Conservation (phyloP, 2,797 vertebrate genomes). For the Pachyuromys duprasi region DNA sequence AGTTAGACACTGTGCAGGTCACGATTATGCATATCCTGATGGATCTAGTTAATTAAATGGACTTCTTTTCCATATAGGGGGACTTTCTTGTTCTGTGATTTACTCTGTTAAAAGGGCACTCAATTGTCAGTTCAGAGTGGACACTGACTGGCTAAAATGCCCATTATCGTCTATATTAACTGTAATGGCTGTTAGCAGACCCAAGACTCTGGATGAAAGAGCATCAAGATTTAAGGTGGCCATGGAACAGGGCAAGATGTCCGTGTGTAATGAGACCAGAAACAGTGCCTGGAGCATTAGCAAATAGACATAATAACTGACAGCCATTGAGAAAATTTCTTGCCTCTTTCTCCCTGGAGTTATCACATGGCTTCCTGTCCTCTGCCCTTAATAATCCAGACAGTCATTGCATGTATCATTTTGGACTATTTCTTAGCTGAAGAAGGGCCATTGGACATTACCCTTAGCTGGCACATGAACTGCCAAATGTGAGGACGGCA, state of each 20-base stretch:
- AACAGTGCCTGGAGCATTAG: not conserved
- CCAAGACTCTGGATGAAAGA: not conserved
- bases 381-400: conserved; percentile 46
- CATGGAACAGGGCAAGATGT: not conserved
- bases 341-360: not conserved
- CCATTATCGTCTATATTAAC: not conserved
- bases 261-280: not conserved
- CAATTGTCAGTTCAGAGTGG: not conserved
- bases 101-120: not conserved
- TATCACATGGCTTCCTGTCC: not conserved
- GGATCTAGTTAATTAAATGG: not conserved
- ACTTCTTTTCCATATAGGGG: not conserved
- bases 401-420: not conserved
- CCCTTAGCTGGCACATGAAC: not conserved
- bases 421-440: not conserved
- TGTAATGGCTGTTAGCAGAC: not conserved
- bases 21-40: not conserved
- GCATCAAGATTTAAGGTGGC: rapidly evolving
- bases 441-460: conserved; percentile 33
- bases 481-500: not conserved
- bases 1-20: not conserved
- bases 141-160: not conserved
- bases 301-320: not conserved
- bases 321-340: not conserved
- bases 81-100: conserved; percentile 24